Conservation (phyloP, 2,797 vertebrate genomes). For the Melanotaenia parkinsoni region DNA sequence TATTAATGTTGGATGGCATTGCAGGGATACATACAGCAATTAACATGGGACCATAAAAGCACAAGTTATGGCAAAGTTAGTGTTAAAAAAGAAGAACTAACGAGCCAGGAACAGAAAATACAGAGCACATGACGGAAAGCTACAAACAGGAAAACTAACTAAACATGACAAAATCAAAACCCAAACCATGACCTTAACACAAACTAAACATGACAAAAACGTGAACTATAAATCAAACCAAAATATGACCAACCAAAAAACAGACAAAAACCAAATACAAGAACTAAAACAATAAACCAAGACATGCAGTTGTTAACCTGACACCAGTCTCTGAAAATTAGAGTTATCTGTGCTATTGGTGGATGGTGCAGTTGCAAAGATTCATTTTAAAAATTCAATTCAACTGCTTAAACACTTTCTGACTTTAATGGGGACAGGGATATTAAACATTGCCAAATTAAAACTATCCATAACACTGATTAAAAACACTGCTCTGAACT, state of each 20-base stretch:
- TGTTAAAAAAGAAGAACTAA: conserved; percentile 5
- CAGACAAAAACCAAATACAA: too few species aligned
- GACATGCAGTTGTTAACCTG: not conserved
- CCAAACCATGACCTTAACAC: too few species aligned
- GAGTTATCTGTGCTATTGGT: conserved; percentile 73
- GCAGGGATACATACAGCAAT: not conserved
- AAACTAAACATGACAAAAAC: too few species aligned
- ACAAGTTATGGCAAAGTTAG: conserved; percentile 1
- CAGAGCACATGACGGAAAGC: too few species aligned
- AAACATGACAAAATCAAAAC: too few species aligned
- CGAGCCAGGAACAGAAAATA: too few species aligned
- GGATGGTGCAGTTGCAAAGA: conserved; percentile 59
- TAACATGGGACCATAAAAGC: conserved; percentile 13
- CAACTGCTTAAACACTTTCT: conserved; percentile 76
- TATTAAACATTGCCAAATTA: conserved; percentile 78
- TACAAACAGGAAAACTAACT: too few species aligned
- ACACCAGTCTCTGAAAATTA: not conserved
- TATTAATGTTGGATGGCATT: not conserved
- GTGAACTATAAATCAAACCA: too few species aligned
- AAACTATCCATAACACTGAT: conserved; percentile 81
- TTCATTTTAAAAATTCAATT: conserved; percentile 78
- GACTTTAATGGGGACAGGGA: conserved; percentile 75
- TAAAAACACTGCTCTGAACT: conserved; percentile 65
- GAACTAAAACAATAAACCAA: too few species aligned
- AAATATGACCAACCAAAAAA: too few species aligned